Percentiles rank a stretch among this genome's conserved stretches.
Evolutionary conservation across 2,888 invertebrate genomes (phyloP).

Genomic region (Tillus elongatus): DNA sequence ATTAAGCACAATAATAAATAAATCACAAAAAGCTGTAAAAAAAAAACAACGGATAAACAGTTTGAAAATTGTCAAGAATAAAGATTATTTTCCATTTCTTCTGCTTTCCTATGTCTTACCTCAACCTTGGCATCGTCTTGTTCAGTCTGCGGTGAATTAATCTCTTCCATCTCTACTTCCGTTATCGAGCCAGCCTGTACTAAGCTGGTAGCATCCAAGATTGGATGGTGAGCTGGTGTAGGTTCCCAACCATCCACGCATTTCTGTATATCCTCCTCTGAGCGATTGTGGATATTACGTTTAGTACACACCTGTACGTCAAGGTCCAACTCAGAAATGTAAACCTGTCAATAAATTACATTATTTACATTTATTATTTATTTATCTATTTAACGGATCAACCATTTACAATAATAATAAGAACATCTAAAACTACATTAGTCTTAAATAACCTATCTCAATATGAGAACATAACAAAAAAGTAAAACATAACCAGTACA

Average conservation of each 20-base stretch:
- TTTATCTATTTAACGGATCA: too few species aligned
- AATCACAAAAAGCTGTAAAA: too few species aligned
- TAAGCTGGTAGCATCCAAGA: constrained; percentile 72
- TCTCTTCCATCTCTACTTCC: constrained; percentile 74
- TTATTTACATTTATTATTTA: too few species aligned
- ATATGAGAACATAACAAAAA: too few species aligned
- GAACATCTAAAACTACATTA: too few species aligned
- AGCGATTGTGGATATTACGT: constrained; percentile 77
- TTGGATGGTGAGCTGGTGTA: constrained; percentile 72
- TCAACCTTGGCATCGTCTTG: constrained; percentile 44
- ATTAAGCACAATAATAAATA: too few species aligned
- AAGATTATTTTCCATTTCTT: too few species aligned
- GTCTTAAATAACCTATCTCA: too few species aligned
- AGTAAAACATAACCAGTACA: too few species aligned
- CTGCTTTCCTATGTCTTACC: constrained; percentile 32
- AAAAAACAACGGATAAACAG: too few species aligned
- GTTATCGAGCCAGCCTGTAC: constrained; percentile 75
- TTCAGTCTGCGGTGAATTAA: constrained; percentile 33
- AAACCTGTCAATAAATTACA: constrained; percentile 60
- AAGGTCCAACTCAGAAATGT: constrained; percentile 78
- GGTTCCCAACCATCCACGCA: constrained; percentile 63
- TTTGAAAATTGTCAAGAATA: too few species aligned
- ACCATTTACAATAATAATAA: too few species aligned
- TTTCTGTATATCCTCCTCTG: constrained; percentile 65
- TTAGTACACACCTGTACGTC: constrained; percentile 70